Evolutionary conservation across 2,797 vertebrate species (phyloP).

Genomic region (Sparus aurata): DNA sequence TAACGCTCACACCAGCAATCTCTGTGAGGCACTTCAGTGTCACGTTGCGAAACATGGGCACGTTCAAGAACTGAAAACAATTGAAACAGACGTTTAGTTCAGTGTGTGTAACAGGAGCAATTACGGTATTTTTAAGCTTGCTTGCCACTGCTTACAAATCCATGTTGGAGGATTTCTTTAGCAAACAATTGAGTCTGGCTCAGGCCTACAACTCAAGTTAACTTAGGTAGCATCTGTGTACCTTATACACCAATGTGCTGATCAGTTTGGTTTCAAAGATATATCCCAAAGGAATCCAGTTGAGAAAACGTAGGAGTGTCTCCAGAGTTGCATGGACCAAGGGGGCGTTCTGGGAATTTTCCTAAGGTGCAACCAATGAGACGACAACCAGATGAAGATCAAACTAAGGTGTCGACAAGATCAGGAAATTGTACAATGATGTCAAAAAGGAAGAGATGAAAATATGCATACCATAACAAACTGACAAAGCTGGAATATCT

Average conservation of each 20-base stretch:
- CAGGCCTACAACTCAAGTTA: not conserved
- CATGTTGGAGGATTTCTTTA: not conserved
- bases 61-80: slow-evolving; percentile 92
- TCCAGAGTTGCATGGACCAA: slow-evolving; percentile 97
- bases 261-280: slow-evolving; percentile 99
- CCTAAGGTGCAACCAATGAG: slow-evolving; percentile 79
- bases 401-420: not conserved
- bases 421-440: not conserved
- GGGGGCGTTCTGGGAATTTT: slow-evolving; percentile 97
- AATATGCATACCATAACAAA: slow-evolving; percentile 94
- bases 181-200: not conserved
- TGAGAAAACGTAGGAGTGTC: slow-evolving; percentile 95
- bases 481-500: slow-evolving; percentile 98
- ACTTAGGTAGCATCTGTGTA: slow-evolving; percentile 47
- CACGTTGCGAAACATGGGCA: slow-evolving; percentile 98
- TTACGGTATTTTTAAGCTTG: slow-evolving; percentile 12
- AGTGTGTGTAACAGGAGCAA: not conserved
- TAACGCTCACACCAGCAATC: slow-evolving; percentile 97
- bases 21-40: slow-evolving; percentile 98
- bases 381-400: slow-evolving; percentile 15
- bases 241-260: slow-evolving; percentile 98
- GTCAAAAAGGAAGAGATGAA: not conserved
- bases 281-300: slow-evolving; percentile 98
- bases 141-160: not conserved
- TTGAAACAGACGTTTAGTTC: slow-evolving; percentile 1